These are phyloP conservation scores for Mus spretus DNA, from an alignment of 2,797 vertebrate species.

Conservation along the genomic window DNA sequence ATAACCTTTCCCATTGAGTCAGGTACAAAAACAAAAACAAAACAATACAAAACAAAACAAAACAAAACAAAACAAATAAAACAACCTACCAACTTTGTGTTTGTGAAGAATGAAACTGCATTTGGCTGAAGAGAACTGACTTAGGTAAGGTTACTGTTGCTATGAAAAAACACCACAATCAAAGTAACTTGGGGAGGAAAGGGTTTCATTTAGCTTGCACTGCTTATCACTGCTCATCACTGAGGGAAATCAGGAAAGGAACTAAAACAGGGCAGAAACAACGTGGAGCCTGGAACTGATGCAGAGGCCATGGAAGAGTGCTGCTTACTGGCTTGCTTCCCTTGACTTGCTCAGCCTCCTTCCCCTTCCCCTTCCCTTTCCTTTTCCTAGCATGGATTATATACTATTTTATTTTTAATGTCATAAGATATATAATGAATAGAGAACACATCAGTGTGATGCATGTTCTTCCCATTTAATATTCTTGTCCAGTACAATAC, in stretches of 20 bases:
- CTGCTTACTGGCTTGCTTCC: not conserved
- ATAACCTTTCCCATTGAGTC: conserved; percentile 9
- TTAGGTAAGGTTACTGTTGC: not conserved
- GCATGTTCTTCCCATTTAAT: not conserved
- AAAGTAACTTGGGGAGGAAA: too few relatives aligned
- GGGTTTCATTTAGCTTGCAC: not conserved
- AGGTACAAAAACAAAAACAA: not conserved
- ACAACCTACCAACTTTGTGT: not conserved
- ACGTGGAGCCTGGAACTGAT: not conserved
- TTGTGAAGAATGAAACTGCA: not conserved
- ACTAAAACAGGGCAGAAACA: not conserved
- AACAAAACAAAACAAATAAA: too few relatives aligned
- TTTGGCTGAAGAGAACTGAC: not conserved
- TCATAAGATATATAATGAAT: not conserved
- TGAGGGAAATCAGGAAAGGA: not conserved
- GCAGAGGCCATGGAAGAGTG: not conserved
- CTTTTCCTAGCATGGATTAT: not conserved
- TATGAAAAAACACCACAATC: not conserved
- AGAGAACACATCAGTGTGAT: not conserved
- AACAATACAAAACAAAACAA: too few relatives aligned
- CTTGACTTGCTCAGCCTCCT: too few relatives aligned
- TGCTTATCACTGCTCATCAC: not conserved
- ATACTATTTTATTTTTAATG: not conserved
- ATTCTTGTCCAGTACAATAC: not conserved
- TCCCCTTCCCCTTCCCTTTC: not conserved